phyloP scores from a whole-genome alignment of 1,140 invertebrate species.

The Calephelis nemesis region DNA sequence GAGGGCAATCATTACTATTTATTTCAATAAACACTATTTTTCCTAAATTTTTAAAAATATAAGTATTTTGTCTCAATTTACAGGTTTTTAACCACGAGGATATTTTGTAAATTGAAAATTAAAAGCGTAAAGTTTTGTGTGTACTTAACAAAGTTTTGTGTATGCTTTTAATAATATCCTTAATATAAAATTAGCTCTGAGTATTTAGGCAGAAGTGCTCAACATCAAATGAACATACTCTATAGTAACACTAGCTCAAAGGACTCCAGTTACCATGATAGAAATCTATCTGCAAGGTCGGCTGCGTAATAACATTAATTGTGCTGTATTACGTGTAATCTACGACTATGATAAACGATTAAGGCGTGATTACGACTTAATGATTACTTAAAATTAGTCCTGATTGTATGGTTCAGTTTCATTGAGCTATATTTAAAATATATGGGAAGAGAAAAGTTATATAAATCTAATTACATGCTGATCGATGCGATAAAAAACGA shows the following conservation, averaged over 20 bases:
- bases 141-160: too few species aligned
- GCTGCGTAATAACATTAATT: slow-evolving; percentile 52
- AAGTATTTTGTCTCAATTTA: too few species aligned
- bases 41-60: too few species aligned
- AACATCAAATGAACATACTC: not conserved
- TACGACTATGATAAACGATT: slow-evolving; percentile 37
- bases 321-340: slow-evolving; percentile 39
- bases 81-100: too few species aligned
- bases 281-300: slow-evolving; percentile 56
- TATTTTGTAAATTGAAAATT: too few species aligned
- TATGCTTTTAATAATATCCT: too few species aligned
- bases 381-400: slow-evolving; percentile 26
- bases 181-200: too few species aligned
- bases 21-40: too few species aligned
- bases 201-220: not conserved
- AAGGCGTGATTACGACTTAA: slow-evolving; percentile 33
- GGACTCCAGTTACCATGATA: slow-evolving; percentile 37
- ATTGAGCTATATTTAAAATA: not conserved
- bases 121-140: too few species aligned
- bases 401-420: slow-evolving; percentile 23
- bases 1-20: too few species aligned
- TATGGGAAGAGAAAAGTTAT: slow-evolving; percentile 1
- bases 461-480: too few species aligned
- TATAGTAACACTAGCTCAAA: not conserved
- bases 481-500: too few species aligned